phyloP scores from a whole-genome alignment of 2,797 vertebrate species.

The Cichlasoma orientale region DNA sequence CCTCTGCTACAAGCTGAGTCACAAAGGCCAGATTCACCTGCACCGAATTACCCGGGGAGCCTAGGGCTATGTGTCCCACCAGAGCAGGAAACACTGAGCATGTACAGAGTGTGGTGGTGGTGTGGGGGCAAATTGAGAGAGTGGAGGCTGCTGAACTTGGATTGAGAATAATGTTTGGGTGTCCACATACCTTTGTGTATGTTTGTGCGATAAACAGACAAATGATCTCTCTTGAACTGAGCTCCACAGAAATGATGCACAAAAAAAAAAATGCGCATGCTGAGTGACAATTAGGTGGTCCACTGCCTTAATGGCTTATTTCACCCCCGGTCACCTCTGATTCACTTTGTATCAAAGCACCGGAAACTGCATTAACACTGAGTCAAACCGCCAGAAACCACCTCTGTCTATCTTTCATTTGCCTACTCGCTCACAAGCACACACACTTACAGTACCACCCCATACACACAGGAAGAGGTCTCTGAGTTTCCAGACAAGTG shows the following conservation, averaged over 20 bases:
- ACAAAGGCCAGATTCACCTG: slow-evolving; percentile 63
- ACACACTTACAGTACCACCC: slow-evolving; percentile 34
- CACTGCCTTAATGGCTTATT: slow-evolving; percentile 53
- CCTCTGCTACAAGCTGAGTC: slow-evolving; percentile 41
- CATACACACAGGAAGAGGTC: slow-evolving; percentile 61
- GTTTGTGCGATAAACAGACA: slow-evolving; percentile 1
- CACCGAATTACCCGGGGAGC: slow-evolving; percentile 45
- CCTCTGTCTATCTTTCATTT: slow-evolving; percentile 50
- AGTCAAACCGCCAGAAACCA: slow-evolving; percentile 68
- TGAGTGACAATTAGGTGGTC: slow-evolving; percentile 60
- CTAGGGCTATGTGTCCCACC: slow-evolving; percentile 21
- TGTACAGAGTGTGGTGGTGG: slow-evolving; percentile 17
- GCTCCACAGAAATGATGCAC: slow-evolving; percentile 11
- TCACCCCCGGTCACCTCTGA: slow-evolving; percentile 71
- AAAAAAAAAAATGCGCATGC: slow-evolving; percentile 29
- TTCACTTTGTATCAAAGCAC: slow-evolving; percentile 79
- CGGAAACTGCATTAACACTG: slow-evolving; percentile 71
- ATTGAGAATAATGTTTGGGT: neutral
- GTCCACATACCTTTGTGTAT: slow-evolving; percentile 4
- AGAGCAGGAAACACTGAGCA: slow-evolving; percentile 46
- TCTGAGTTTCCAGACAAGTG: slow-evolving; percentile 73
- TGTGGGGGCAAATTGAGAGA: neutral
- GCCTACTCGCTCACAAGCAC: slow-evolving; percentile 1
- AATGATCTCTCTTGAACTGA: neutral
- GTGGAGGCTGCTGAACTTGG: neutral